Conservation (phyloP, 2,113 vertebrate species). For the Ciconia stormi region DNA sequence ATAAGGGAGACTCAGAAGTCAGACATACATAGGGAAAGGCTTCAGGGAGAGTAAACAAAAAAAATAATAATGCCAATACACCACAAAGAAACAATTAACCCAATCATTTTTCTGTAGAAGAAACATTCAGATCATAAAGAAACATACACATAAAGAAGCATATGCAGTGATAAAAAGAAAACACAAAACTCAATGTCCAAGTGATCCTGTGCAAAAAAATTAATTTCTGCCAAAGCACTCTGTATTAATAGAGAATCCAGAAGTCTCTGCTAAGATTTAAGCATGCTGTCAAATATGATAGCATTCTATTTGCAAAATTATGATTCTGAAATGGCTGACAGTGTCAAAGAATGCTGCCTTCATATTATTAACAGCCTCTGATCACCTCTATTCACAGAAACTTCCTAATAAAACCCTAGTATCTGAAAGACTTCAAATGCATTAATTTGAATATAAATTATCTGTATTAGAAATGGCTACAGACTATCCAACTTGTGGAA, state of each 20-base stretch:
- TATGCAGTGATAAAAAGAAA: background rate
- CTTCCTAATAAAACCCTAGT: background rate
- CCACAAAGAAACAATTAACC: background rate
- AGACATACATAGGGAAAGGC: background rate
- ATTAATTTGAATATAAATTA: slow-evolving; percentile 12
- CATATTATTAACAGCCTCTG: background rate
- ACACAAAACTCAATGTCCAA: background rate
- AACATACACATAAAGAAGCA: background rate
- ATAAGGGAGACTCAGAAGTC: background rate
- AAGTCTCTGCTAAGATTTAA: background rate
- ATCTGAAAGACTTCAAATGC: background rate
- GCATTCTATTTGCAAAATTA: background rate
- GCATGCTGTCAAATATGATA: background rate
- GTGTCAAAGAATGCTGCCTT: background rate
- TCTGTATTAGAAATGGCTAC: background rate
- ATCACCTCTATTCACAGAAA: background rate
- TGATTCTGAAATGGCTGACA: background rate
- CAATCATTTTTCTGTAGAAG: background rate
- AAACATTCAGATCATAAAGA: background rate
- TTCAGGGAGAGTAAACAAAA: background rate
- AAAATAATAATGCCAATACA: background rate
- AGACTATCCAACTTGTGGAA: background rate
- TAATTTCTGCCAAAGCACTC: background rate
- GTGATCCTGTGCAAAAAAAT: background rate
- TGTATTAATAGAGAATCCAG: background rate